These are phyloP conservation scores for Alosa alosa DNA, from an alignment of 2,113 vertebrate species.

Conservation along the genomic window DNA sequence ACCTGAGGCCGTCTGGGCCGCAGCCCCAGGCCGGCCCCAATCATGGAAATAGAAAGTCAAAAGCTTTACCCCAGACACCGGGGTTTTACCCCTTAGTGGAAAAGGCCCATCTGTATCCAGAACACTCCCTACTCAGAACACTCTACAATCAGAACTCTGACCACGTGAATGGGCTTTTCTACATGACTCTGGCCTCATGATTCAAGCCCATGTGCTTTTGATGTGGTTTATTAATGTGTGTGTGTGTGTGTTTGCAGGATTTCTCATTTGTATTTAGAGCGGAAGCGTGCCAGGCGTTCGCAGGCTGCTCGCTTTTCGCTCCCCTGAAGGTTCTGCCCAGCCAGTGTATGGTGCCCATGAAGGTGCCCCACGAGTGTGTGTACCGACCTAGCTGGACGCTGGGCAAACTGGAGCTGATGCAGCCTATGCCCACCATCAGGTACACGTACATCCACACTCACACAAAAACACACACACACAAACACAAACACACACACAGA, in stretches of 20 bases:
- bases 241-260: slow-evolving; percentile 72
- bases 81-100: no score
- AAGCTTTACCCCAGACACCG: no score
- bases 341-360: slow-evolving; percentile 88
- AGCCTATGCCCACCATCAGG: slow-evolving; percentile 78
- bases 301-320: slow-evolving; percentile 96
- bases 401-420: slow-evolving; percentile 89
- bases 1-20: no score
- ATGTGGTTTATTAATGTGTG: background rate
- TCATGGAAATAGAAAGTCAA: no score
- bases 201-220: no score
- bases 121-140: no score
- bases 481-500: slow-evolving; percentile 25
- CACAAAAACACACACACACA: slow-evolving; percentile 29
- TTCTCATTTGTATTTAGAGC: slow-evolving; percentile 95
- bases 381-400: slow-evolving; percentile 93
- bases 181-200: no score
- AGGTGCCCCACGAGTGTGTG: slow-evolving; percentile 89
- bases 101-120: no score
- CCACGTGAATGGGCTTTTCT: no score
- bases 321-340: slow-evolving; percentile 92
- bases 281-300: slow-evolving; percentile 86
- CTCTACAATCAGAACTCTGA: no score
- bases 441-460: slow-evolving; percentile 11
- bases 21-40: no score